phyloP scores from a whole-genome alignment of 2,888 invertebrate species.

The Polylopha cassiicola region DNA sequence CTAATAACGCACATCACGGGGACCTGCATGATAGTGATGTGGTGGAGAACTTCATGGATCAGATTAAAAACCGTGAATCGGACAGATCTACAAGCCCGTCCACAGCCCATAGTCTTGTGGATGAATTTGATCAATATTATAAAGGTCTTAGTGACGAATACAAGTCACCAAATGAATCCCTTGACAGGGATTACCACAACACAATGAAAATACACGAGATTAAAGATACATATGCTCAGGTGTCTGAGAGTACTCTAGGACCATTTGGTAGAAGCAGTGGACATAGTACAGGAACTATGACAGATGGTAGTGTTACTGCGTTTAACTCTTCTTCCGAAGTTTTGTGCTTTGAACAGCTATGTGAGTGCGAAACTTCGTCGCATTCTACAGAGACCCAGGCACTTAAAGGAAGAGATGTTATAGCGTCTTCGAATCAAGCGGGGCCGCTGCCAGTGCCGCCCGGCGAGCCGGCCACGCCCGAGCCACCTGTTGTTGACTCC shows the following conservation, averaged over 20 bases:
- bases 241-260: conserved; percentile 14
- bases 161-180: conserved; percentile 27
- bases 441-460: conserved; percentile 59
- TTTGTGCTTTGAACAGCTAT: conserved; percentile 23
- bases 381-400: conserved; percentile 25
- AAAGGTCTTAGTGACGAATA: conserved; percentile 47
- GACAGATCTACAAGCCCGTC: conserved; percentile 54
- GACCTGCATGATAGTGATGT: conserved; percentile 38
- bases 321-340: conserved; percentile 19
- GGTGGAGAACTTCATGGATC: conserved; percentile 51
- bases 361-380: conserved; percentile 24
- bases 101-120: conserved; percentile 64
- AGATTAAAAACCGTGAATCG: conserved; percentile 47
- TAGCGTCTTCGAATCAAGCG: conserved; percentile 27
- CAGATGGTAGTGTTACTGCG: conserved; percentile 24
- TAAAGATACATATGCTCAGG: conserved; percentile 26
- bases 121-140: conserved; percentile 65
- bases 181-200: conserved; percentile 27
- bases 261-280: conserved; percentile 5
- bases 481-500: conserved; percentile 29
- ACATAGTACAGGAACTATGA: conserved; percentile 20
- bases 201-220: conserved; percentile 22
- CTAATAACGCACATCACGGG: conserved; percentile 38
- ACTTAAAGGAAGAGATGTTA: conserved; percentile 15
- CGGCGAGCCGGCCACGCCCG: conserved; percentile 41